Evolutionary conservation across 1,140 invertebrate genomes (phyloP).

Genomic region (Drosophila santomea): DNA sequence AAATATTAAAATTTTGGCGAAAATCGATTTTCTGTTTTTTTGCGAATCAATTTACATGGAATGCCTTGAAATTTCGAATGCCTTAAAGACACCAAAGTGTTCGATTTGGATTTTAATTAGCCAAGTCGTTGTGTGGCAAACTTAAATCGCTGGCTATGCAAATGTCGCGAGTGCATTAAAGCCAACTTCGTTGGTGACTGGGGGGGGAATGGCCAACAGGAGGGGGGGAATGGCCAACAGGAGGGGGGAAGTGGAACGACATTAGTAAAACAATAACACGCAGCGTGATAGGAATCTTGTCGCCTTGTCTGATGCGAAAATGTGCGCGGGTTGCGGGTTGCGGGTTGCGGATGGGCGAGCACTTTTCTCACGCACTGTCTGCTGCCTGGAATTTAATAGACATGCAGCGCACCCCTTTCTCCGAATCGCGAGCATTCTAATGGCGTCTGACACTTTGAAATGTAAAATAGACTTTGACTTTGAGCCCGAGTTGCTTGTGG

Average conservation of each 20-base stretch:
- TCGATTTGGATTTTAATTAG: conserved; percentile 28
- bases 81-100: no score
- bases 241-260: background rate
- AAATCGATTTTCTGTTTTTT: no score
- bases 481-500: conserved; percentile 10
- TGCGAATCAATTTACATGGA: no score
- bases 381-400: conserved; percentile 48
- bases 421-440: conserved; percentile 29
- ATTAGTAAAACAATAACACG: conserved; percentile 48
- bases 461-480: conserved; percentile 55
- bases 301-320: conserved; percentile 25
- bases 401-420: background rate
- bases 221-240: no score
- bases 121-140: background rate
- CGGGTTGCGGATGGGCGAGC: background rate
- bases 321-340: background rate
- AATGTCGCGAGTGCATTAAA: background rate
- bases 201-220: no score
- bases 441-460: conserved; percentile 53
- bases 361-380: conserved; percentile 27
- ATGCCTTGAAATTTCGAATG: no score
- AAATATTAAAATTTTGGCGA: no score
- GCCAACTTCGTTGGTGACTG: no score
- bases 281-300: conserved; percentile 45
- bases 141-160: conserved; percentile 15